A percentile compares a stretch with the other conserved stretches of the same genome.
phyloP scores from a whole-genome alignment of 2,888 invertebrate genomes.

The Ceratothoa steindachneri region DNA sequence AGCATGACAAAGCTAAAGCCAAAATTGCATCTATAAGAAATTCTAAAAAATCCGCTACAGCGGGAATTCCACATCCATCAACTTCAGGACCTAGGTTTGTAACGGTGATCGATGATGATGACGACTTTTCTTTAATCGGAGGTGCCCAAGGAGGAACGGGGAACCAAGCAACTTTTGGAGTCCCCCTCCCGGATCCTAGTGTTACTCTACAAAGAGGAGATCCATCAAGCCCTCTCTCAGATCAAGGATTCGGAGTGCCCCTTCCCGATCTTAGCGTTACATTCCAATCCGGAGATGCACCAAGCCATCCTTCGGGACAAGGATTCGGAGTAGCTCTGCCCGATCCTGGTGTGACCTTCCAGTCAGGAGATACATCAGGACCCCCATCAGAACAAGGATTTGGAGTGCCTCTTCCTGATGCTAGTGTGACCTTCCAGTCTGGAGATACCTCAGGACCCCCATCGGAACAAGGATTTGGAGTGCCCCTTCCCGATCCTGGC shows the following conservation, averaged over 20 bases:
- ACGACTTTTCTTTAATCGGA: not conserved
- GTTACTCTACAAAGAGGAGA: not conserved
- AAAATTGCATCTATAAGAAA: not conserved
- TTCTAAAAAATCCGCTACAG: not conserved
- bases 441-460: not conserved
- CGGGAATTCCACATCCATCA: slow-evolving; percentile 1
- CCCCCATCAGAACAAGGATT: not conserved
- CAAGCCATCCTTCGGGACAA: not conserved
- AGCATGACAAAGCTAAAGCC: not conserved
- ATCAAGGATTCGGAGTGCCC: not conserved
- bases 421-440: too few relatives aligned
- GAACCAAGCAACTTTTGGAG: too few relatives aligned
- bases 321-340: not conserved
- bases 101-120: slow-evolving; percentile 4
- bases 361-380: not conserved
- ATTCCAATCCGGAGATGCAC: not conserved
- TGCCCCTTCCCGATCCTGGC: not conserved
- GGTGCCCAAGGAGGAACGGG: not conserved
- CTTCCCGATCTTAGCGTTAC: not conserved
- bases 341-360: not conserved
- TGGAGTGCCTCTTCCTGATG: not conserved
- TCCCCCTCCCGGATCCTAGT: not conserved
- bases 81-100: slow-evolving; percentile 9
- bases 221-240: not conserved
- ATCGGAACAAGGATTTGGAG: not conserved